phyloP scores from a whole-genome alignment of 2,113 vertebrate genomes.

The Oplegnathus fasciatus region DNA sequence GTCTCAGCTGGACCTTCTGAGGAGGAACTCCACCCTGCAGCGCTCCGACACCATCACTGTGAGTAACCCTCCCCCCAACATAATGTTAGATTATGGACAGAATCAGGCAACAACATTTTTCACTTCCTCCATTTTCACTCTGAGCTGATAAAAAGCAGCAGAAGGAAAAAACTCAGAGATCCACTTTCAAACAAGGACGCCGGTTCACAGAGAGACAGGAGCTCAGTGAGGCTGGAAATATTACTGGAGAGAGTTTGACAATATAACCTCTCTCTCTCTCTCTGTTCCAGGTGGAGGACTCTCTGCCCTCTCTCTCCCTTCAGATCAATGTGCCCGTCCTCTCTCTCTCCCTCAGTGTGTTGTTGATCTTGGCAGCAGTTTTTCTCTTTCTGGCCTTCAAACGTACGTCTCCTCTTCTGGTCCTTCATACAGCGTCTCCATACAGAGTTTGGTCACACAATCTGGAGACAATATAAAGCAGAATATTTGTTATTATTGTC shows the following conservation, averaged over 20 bases:
- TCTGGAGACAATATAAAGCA: not conserved
- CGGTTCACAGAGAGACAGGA: too few relatives aligned
- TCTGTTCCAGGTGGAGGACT: slow-evolving; percentile 76
- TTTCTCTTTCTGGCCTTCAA: slow-evolving; percentile 79
- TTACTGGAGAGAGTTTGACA: too few relatives aligned
- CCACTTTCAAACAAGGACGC: too few relatives aligned
- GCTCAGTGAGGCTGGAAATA: too few relatives aligned
- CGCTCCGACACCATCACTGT: slow-evolving; percentile 69
- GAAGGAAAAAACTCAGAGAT: too few relatives aligned
- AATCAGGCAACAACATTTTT: too few relatives aligned
- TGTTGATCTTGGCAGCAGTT: slow-evolving; percentile 67
- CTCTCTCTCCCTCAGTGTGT: slow-evolving; percentile 78
- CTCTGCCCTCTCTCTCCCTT: slow-evolving; percentile 74
- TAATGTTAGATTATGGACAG: too few relatives aligned
- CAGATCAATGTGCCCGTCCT: slow-evolving; percentile 82
- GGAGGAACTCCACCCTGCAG: slow-evolving; percentile 73
- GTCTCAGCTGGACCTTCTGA: slow-evolving; percentile 73
- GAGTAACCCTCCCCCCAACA: slow-evolving; percentile 34
- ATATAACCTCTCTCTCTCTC: slow-evolving; percentile 39
- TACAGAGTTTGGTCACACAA: not conserved
- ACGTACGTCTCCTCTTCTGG: slow-evolving; percentile 59
- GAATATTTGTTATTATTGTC: not conserved
- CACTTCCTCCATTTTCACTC: too few relatives aligned
- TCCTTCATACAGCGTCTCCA: not conserved
- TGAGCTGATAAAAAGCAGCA: too few relatives aligned